Evolutionary conservation across 2,797 vertebrate genomes (phyloP).

Genomic region (Psittacula derbiana): DNA sequence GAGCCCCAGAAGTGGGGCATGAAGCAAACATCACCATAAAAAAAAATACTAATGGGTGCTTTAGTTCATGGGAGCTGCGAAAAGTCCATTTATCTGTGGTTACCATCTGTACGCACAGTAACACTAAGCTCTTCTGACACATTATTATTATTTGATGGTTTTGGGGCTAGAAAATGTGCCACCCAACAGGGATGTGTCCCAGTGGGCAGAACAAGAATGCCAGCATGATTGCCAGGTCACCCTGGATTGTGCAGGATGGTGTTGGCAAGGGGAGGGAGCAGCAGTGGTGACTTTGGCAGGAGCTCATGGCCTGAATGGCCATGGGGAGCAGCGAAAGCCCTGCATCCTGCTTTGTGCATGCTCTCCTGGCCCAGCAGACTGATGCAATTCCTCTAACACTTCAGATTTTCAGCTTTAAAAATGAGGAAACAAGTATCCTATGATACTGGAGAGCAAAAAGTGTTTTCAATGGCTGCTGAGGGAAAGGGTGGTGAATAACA

Average conservation of each 20-base stretch:
- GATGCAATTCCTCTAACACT: background rate
- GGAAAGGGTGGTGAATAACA: background rate
- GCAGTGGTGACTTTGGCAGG: background rate
- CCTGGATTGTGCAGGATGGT: background rate
- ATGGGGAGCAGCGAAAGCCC: background rate
- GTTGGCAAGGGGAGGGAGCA: background rate
- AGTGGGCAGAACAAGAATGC: background rate
- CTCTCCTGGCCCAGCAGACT: background rate
- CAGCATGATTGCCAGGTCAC: background rate
- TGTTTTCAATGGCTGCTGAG: background rate
- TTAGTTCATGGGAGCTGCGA: background rate
- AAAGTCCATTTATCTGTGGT: background rate
- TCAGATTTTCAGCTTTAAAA: background rate
- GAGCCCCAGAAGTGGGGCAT: background rate
- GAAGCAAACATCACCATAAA: background rate
- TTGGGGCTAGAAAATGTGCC: background rate
- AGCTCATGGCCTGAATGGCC: background rate
- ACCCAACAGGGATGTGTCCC: background rate
- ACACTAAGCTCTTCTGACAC: background rate
- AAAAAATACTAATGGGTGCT: background rate
- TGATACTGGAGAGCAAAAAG: background rate
- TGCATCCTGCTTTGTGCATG: background rate
- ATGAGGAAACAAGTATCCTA: background rate
- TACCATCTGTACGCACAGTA: background rate
- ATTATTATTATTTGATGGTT: accelerated